Percentiles rank a stretch among this genome's conserved stretches.
phyloP scores from a whole-genome alignment of 2,113 vertebrate species.

The Periophthalmus modestus region DNA sequence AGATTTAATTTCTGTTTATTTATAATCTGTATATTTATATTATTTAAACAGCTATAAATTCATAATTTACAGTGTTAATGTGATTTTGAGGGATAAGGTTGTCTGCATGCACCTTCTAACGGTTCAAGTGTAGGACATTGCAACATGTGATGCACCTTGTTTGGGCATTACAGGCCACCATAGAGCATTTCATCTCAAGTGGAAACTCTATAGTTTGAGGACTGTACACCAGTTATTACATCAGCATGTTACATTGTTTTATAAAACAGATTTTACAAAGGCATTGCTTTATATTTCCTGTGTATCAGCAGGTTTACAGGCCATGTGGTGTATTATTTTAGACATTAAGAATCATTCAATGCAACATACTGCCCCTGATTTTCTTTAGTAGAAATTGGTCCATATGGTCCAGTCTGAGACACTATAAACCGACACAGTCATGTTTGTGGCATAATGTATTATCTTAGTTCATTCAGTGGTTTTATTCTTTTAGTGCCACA shows the following conservation, averaged over 20 bases:
- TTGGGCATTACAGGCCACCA: neutral
- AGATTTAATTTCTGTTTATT: neutral
- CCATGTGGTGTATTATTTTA: neutral
- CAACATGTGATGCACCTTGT: neutral
- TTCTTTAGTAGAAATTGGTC: neutral
- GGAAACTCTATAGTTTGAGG: neutral
- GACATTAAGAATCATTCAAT: neutral
- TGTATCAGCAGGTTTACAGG: neutral
- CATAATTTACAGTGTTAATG: neutral
- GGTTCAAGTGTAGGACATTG: slow-evolving; percentile 3
- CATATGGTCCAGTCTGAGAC: neutral
- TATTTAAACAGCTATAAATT: neutral
- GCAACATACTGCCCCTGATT: neutral
- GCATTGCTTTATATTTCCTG: neutral
- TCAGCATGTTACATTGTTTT: neutral
- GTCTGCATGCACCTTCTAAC: slow-evolving; percentile 24
- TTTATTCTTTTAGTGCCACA: neutral
- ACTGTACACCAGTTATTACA: neutral
- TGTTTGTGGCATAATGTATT: neutral
- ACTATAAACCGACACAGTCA: neutral
- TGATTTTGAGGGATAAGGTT: neutral
- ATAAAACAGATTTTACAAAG: neutral
- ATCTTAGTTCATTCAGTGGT: neutral
- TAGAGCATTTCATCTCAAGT: neutral
- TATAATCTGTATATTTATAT: neutral